Base-by-base conservation (phyloP, 1,140 invertebrate species). In the Drosophila lacteicornis region DNA sequence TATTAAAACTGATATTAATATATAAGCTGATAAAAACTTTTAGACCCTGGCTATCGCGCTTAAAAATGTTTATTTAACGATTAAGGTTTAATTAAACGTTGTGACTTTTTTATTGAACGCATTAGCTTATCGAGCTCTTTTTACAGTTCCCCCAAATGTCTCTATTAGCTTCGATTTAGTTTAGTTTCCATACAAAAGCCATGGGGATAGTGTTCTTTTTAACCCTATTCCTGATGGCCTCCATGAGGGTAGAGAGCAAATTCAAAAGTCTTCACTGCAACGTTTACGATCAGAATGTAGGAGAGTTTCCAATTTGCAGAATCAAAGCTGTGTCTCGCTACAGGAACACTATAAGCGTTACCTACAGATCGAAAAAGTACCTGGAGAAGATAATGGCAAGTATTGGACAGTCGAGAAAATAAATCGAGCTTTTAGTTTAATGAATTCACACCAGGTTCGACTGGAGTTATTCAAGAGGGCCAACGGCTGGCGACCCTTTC, bases 401-500 rank as follows among this genome's bases (percentile, higher is more conserved):
- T 45, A 13, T 59, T 4, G 3, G 9, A 19, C 4, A 11, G 1
- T 49, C 8, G 3, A 11, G 8, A 5, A 6, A 9, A n/a, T 50
- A 27, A 27, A 15, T 9, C 30, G 8, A 8, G 9, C 13, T 2
- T 15, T 2, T 49, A 0, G 3, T 15, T 15, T 25, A 25, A 8
- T 49, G 15, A 0, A 49, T 15, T 49, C 3, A 4, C 3, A 51
- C 4, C 15, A 73, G 59, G 3, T 59, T 36, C 46, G 49, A 46
- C 17, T 75, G 6, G 17, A 25, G n/a, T 19, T 55, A 0, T 51
- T 74, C 9, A 74, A 68, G n/a, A 50, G 19, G 3, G 56, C 13
- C 12, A 77, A 67, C 11, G 63, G 51, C 3, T 78, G 75, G 75
- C 50, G 13, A 19, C 63, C 70, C 0, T 70, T 59, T 63, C n/a